Conservation (phyloP, 2,797 vertebrate species). For the Gymnoscopelus microlampas region DNA sequence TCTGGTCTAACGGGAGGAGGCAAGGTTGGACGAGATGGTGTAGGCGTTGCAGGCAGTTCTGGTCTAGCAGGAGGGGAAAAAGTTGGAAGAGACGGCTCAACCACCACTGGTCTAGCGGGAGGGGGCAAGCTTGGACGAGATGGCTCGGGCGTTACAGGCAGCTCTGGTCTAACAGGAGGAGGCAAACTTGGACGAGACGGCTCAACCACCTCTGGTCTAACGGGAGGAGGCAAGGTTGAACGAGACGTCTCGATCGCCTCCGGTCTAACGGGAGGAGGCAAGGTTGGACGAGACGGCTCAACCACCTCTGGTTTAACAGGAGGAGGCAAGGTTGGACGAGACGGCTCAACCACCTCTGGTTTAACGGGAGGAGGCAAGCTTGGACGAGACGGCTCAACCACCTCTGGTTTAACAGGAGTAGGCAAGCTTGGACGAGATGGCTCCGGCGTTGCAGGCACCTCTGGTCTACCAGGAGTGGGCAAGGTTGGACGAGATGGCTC, state of each 20-base stretch:
- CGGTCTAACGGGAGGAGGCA: slow-evolving; percentile 41
- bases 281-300: slow-evolving; percentile 34
- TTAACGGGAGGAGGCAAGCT: slow-evolving; percentile 32
- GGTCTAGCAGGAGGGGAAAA: slow-evolving; percentile 40
- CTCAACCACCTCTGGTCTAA: slow-evolving; percentile 53
- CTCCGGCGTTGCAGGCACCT: slow-evolving; percentile 6
- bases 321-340: slow-evolving; percentile 21
- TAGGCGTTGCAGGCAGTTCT: slow-evolving; percentile 29
- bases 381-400: slow-evolving; percentile 10
- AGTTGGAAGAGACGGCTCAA: slow-evolving; percentile 23
- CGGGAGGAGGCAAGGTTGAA: slow-evolving; percentile 25
- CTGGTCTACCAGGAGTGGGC: slow-evolving; percentile 47
- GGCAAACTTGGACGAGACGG: slow-evolving; percentile 18
- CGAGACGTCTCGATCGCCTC: slow-evolving; percentile 39
- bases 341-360: slow-evolving; percentile 49
- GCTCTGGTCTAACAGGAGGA: slow-evolving; percentile 51
- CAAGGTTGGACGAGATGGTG: slow-evolving; percentile 3
- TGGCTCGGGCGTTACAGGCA: slow-evolving; percentile 23
- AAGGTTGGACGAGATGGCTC: slow-evolving; percentile 18
- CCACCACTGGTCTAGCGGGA: slow-evolving; percentile 51
- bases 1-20: slow-evolving; percentile 15
- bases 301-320: slow-evolving; percentile 55
- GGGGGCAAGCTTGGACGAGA: slow-evolving; percentile 20
- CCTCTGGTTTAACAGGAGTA: slow-evolving; percentile 51
- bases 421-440: slow-evolving; percentile 15